phyloP scores from a whole-genome alignment of 2,888 invertebrate species.

The Eupsilia transversa region DNA sequence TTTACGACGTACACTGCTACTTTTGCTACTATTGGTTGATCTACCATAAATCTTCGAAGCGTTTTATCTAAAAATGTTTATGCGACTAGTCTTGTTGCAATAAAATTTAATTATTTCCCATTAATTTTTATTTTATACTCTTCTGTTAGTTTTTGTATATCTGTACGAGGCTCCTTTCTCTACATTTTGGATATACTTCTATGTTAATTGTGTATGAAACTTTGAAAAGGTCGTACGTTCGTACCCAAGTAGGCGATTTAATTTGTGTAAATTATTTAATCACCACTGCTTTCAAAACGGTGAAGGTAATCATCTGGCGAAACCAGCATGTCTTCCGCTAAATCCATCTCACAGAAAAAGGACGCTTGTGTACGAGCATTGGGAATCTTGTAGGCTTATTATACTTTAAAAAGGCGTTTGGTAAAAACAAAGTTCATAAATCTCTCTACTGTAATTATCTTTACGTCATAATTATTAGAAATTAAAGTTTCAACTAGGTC shows the following conservation, averaged over 20 bases:
- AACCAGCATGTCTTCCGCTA: too few relatives aligned
- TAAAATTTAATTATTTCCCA: constrained; percentile 67
- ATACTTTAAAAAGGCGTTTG: not conserved
- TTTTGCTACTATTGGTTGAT: constrained; percentile 44
- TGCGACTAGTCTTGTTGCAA: constrained; percentile 45
- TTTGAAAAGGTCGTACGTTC: not conserved
- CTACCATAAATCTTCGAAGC: constrained; percentile 55
- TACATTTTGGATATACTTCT: constrained; percentile 11
- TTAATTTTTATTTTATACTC: constrained; percentile 59
- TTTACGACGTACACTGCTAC: constrained; percentile 48
- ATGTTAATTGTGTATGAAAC: constrained; percentile 18
- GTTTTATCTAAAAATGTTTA: constrained; percentile 58
- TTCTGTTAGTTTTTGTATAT: constrained; percentile 47
- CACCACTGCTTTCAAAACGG: too few relatives aligned
- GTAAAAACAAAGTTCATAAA: not conserved
- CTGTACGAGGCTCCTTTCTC: constrained; percentile 17
- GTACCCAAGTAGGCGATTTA: too few relatives aligned
- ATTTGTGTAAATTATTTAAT: too few relatives aligned
- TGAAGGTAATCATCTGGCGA: too few relatives aligned
- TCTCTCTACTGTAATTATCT: constrained; percentile 10
- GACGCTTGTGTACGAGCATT: too few relatives aligned
- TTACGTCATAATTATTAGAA: constrained; percentile 1
- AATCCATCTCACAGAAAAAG: too few relatives aligned
- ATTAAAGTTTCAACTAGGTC: not conserved
- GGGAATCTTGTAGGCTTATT: too few relatives aligned